phyloP scores from a whole-genome alignment of 2,113 vertebrate genomes.

The Pogona vitticeps region DNA sequence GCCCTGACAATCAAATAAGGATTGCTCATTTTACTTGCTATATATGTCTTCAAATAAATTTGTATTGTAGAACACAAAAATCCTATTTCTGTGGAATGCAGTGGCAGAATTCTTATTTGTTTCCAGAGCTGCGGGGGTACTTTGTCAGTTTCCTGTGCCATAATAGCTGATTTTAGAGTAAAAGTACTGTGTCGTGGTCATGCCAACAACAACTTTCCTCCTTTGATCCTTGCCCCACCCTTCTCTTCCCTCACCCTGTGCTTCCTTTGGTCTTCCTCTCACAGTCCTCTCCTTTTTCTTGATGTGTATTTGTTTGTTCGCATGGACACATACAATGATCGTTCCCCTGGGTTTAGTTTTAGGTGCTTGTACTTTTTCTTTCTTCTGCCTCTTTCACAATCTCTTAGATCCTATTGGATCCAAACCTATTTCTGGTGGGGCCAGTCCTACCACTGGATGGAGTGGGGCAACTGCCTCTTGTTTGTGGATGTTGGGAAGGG shows the following conservation, averaged over 20 bases:
- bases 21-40: not conserved
- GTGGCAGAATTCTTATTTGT: not conserved
- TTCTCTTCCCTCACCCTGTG: not conserved
- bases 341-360: not conserved
- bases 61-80: constrained; percentile 7
- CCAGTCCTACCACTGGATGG: too few relatives aligned
- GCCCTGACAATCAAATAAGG: constrained; percentile 19
- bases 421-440: too few relatives aligned
- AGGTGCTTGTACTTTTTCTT: not conserved
- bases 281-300: not conserved
- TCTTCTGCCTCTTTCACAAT: not conserved
- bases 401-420: too few relatives aligned
- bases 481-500: too few relatives aligned
- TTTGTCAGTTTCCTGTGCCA: too few relatives aligned
- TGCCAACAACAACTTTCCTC: not conserved
- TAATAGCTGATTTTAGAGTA: not conserved
- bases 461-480: too few relatives aligned
- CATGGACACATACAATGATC: not conserved
- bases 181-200: not conserved
- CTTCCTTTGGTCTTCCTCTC: not conserved
- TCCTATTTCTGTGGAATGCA: not conserved
- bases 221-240: not conserved
- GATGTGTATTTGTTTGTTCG: not conserved
- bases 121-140: not conserved
- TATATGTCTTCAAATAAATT: constrained; percentile 16